Percentiles rank a stretch among this genome's conserved stretches.
Evolutionary conservation across 2,113 vertebrate genomes (phyloP).

Genomic region (Globicephala melas): DNA sequence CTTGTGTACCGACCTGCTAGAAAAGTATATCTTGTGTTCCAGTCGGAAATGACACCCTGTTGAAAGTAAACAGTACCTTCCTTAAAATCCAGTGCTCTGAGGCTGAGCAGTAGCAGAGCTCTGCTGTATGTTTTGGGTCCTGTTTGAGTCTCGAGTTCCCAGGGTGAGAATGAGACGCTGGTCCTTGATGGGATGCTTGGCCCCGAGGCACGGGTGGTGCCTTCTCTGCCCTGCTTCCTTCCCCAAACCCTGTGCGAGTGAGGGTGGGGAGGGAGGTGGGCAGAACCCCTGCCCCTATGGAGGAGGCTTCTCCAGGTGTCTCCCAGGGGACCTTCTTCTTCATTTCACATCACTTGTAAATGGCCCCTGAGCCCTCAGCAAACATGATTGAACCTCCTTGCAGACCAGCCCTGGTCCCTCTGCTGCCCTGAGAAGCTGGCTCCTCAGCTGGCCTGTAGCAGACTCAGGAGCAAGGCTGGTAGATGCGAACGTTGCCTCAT

Average conservation of each 20-base stretch:
- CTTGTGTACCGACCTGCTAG: not conserved
- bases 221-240: not conserved
- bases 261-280: too few species aligned
- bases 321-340: not conserved
- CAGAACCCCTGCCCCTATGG: not conserved
- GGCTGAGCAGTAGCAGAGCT: not conserved
- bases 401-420: accelerated
- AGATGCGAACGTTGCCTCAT: not conserved
- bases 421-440: not conserved
- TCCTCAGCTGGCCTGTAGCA: not conserved
- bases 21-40: not conserved
- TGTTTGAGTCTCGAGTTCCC: not conserved
- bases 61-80: not conserved
- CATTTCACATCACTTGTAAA: not conserved
- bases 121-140: not conserved
- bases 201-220: accelerated
- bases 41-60: not conserved
- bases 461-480: not conserved
- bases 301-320: not conserved
- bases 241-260: not conserved
- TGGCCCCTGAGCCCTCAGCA: not conserved
- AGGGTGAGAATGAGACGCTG: not conserved
- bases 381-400: not conserved
- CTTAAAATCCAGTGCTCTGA: not conserved
- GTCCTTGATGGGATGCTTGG: not conserved